Conservation (phyloP, 2,888 invertebrate species). For the Acanthosepion lycidas region DNA sequence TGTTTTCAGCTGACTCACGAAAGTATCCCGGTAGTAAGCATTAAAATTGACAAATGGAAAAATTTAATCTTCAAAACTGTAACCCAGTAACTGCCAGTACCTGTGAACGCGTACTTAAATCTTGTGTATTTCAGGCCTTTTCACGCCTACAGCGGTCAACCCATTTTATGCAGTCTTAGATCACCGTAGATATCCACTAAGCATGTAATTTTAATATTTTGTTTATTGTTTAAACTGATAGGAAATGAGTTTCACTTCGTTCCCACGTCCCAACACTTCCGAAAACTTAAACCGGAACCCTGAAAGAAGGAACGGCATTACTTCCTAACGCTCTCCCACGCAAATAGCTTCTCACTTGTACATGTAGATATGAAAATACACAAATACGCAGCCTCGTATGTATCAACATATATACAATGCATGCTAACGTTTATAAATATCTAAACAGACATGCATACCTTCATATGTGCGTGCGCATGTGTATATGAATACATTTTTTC, state of each 20-base stretch:
- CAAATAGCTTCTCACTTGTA: background rate
- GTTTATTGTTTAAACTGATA: conserved; percentile 6
- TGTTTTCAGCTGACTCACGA: background rate
- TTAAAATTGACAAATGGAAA: background rate
- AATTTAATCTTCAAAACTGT: background rate
- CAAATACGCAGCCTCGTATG: background rate
- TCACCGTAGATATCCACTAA: background rate
- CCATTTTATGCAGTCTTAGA: background rate
- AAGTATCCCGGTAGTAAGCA: background rate
- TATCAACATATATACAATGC: background rate
- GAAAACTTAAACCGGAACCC: background rate
- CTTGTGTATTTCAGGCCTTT: background rate
- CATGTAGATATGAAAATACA: background rate
- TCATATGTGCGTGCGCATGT: background rate
- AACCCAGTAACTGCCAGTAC: background rate
- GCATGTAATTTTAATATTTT: background rate
- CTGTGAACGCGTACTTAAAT: background rate
- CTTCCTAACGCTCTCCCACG: background rate
- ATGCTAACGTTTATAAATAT: background rate
- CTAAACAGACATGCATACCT: background rate
- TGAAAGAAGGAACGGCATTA: conserved; percentile 15
- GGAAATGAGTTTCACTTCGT: background rate
- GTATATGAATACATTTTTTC: background rate
- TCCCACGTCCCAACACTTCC: conserved; percentile 1
- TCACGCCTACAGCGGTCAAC: background rate